Evolutionary conservation across 2,797 vertebrate genomes (phyloP), one percentile per base, ranked within the genome.

Genomic region (Sphenodon punctatus): DNA sequence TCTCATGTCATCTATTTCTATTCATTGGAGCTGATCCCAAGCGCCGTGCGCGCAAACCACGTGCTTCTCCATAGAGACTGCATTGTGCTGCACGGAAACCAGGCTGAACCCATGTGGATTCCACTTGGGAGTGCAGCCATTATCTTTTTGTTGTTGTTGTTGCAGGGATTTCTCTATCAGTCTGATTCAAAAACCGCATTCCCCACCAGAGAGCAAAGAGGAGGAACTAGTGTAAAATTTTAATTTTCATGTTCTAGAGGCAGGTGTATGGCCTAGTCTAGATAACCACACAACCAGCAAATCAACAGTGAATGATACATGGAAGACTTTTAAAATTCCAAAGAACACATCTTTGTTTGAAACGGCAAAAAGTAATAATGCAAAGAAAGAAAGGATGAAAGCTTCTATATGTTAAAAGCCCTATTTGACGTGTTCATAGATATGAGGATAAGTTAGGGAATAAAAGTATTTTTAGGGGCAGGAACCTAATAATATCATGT

Each of bases 371-470:
- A 27, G 64, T 17, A 7, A 53, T 6, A 10, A 55, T 11, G 17
- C 5, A 11, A 46, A 74, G 30, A 23, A 49, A 39, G 23, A 30
- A 30, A 22, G 15, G 16, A 16, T 53, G 36, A 36, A 36, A 7
- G n/a, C n/a, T n/a, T n/a, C n/a, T n/a, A n/a, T 27, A 5, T 5
- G 8, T 30, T 0, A 0, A 60, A 59, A 48, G 45, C 34, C 8
- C 22, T 42, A 7, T 64, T 46, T 36, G 69, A 58, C 30, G 58
- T 17, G 22, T 19, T 32, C 6, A 1, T 13, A 6, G 56, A 32
- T 17, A 55, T 30, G 53, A 6, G 7, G 25, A 41, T 49, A 49
- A 49, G 49, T 49, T 48, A 12, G n/a, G 25, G 48, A n/a, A 15
- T n/a, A 48, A 49, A 49, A n/a, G 14, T 14, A 49, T 49, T 49